A percentile compares a stretch with the other conserved stretches of the same genome.
Conservation (phyloP, 2,888 invertebrate genomes). For the Drosophila conformis region DNA sequence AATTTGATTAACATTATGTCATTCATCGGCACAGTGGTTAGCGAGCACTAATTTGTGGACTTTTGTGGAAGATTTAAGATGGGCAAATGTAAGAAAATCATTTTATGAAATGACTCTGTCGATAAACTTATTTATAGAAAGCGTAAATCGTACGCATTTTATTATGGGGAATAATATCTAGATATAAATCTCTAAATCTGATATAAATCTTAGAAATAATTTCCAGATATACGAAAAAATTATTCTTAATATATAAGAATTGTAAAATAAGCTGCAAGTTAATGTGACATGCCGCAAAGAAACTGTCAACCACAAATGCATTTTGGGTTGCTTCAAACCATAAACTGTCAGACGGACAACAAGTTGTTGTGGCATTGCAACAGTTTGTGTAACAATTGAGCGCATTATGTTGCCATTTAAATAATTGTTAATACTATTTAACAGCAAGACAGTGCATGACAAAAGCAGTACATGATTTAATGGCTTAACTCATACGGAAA, state of each 20-base stretch:
- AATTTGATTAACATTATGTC: not conserved
- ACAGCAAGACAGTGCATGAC: slow-evolving; percentile 8
- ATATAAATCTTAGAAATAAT: no score
- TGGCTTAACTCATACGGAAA: slow-evolving; percentile 11
- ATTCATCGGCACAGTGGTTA: not conserved
- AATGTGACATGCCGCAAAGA: not conserved
- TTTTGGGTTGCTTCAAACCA: slow-evolving; percentile 1
- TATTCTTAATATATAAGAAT: no score
- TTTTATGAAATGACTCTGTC: not conserved
- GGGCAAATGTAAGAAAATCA: not conserved
- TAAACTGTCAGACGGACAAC: not conserved
- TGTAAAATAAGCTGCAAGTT: not conserved
- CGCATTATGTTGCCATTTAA: slow-evolving; percentile 1
- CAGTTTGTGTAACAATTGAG: slow-evolving; percentile 16
- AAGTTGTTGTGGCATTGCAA: not conserved
- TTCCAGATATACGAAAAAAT: no score
- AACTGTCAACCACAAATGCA: slow-evolving; percentile 11
- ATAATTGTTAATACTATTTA: slow-evolving; percentile 7
- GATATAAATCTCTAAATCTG: no score
- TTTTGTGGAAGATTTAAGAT: not conserved
- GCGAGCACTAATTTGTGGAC: not conserved
- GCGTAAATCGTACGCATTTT: not conserved
- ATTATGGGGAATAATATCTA: no score
- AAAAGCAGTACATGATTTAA: slow-evolving; percentile 32
- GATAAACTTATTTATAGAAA: not conserved